phyloP scores from a whole-genome alignment of 2,888 invertebrate genomes.

The Margaritifera margaritifera region DNA sequence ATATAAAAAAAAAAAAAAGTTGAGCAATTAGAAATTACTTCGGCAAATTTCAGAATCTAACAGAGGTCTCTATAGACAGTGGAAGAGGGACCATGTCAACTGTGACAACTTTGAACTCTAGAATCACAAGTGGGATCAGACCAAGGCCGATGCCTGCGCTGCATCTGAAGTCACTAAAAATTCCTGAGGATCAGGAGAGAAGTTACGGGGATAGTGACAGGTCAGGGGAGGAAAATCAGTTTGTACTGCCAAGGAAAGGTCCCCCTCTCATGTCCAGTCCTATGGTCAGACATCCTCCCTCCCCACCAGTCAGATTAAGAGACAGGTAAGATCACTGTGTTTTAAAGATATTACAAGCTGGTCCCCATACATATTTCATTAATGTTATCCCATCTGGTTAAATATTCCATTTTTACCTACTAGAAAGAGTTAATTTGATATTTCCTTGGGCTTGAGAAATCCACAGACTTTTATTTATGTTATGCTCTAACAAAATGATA shows the following conservation, averaged over 20 bases:
- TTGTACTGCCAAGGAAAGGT: slow-evolving; percentile 17
- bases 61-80: slow-evolving; percentile 69
- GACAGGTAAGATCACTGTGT: slow-evolving; percentile 49
- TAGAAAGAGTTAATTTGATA: neutral
- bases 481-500: too few species aligned
- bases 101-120: slow-evolving; percentile 43
- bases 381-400: neutral
- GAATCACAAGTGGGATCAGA: slow-evolving; percentile 36
- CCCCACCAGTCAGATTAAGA: slow-evolving; percentile 63
- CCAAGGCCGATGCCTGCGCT: slow-evolving; percentile 50
- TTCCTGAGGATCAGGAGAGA: slow-evolving; percentile 51
- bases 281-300: slow-evolving; percentile 54
- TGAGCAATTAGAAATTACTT: neutral
- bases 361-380: neutral
- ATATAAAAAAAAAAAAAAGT: neutral
- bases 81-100: slow-evolving; percentile 68
- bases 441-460: neutral
- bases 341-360: neutral
- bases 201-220: slow-evolving; percentile 35
- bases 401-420: neutral
- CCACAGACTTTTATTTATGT: too few species aligned
- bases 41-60: slow-evolving; percentile 36
- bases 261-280: slow-evolving; percentile 21
- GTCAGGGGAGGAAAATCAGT: slow-evolving; percentile 19
- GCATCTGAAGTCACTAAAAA: slow-evolving; percentile 44